Percentiles rank a stretch among this genome's conserved stretches.
These are phyloP conservation scores for Phrynocephalus forsythii DNA, from an alignment of 2,797 vertebrate genomes.

Conservation along the genomic window DNA sequence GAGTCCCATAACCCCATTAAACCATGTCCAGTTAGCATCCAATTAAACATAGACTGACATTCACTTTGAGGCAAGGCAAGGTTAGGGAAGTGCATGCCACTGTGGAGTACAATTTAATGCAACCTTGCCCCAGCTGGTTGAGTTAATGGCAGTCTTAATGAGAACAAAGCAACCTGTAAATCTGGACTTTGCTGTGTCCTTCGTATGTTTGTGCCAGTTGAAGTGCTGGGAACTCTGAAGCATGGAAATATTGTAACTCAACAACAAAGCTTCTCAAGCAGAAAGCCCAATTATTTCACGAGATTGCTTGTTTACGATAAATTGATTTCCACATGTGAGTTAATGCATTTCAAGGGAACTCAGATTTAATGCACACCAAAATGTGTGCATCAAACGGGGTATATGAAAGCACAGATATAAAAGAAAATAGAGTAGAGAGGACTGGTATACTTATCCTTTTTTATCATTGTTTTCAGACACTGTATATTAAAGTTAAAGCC, in stretches of 20 bases:
- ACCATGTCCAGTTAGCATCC: constrained; percentile 1
- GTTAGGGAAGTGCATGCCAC: background rate
- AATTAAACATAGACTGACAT: constrained; percentile 23
- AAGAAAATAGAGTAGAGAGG: background rate
- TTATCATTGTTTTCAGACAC: too few species aligned
- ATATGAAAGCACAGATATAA: background rate
- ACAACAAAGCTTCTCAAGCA: constrained; percentile 20
- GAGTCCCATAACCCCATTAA: constrained; percentile 18
- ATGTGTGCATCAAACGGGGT: background rate
- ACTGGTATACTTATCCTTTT: background rate
- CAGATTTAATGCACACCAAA: background rate
- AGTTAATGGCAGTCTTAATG: constrained; percentile 27
- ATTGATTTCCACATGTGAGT: constrained; percentile 9
- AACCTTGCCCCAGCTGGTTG: constrained; percentile 26
- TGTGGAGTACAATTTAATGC: constrained; percentile 20
- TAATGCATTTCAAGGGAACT: background rate
- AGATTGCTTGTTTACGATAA: constrained; percentile 11
- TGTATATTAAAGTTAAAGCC: too few species aligned
- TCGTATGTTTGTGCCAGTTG: background rate
- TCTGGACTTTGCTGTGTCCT: background rate
- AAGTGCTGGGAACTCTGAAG: background rate
- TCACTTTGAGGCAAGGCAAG: constrained; percentile 12
- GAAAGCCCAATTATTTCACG: constrained; percentile 25
- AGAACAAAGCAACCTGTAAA: constrained; percentile 36
- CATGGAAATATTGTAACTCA: background rate